Conservation (phyloP, 2,113 vertebrate species). For the Pristiophorus japonicus region DNA sequence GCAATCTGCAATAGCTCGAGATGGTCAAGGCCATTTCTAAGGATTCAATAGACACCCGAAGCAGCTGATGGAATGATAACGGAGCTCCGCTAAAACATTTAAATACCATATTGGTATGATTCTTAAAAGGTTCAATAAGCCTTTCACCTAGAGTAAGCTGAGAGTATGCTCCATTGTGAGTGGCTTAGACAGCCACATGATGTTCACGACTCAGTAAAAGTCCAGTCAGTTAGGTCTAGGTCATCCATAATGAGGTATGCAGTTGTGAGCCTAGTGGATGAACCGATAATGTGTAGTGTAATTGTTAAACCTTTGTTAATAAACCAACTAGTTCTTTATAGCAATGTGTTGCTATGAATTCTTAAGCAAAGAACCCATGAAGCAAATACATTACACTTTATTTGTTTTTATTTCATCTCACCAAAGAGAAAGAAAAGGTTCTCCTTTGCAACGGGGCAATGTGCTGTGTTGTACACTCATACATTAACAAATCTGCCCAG, state of each 20-base stretch:
- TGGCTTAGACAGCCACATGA: too few species aligned
- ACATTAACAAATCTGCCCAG: not conserved
- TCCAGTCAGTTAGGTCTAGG: too few species aligned
- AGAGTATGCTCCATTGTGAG: too few species aligned
- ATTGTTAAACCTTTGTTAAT: too few species aligned
- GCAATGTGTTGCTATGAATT: too few species aligned
- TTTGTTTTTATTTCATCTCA: not conserved
- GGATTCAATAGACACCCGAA: not conserved
- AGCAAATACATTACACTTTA: too few species aligned
- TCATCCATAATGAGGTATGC: too few species aligned
- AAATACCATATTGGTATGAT: not conserved
- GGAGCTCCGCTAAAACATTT: not conserved
- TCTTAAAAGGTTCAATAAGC: not conserved
- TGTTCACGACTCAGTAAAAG: too few species aligned
- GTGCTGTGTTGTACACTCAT: not conserved
- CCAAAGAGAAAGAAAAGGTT: not conserved
- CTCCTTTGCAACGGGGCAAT: not conserved
- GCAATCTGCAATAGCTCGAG: not conserved
- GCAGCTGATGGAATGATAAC: not conserved
- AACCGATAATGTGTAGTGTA: too few species aligned
- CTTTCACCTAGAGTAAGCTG: not conserved
- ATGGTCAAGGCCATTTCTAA: not conserved
- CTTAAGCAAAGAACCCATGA: too few species aligned
- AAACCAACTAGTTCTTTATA: too few species aligned
- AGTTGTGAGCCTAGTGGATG: too few species aligned